Evolutionary conservation across 1,140 invertebrate species (phyloP), one percentile per base, ranked within the genome.

Genomic region (Gonatopus flavifemur): DNA sequence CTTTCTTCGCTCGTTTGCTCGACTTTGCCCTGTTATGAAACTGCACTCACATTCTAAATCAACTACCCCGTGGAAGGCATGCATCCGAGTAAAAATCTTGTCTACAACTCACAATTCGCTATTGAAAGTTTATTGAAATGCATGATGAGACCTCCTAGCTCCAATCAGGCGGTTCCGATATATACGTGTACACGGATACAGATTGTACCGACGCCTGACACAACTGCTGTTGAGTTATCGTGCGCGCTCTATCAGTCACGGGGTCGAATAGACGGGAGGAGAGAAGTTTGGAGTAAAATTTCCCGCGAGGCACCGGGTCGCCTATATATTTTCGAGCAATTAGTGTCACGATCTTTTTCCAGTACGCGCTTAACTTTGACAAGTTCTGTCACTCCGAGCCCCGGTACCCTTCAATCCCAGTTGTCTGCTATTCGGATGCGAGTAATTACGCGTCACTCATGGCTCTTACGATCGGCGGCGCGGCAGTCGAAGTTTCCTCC

Each of bases 351-450:
- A 62, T 62, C 59, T 62, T 62, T 62, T 62, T 62, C 59, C 41
- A 57, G 16, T 53, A 42, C 30, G 45, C 57, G 58, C 53, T 61
- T 57, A 62, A 62, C 58, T 62, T 62, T 61, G 59, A 62, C 59
- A 57, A 43, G 59, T 24, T 57, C 54, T 62, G 58, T 61, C 59
- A 62, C 59, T 62, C 59, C 49, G 52, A 38, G 47, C 59, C 44
- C 37, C 41, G 45, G 32, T 60, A 62, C 59, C 59, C 59, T 62
- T 62, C 59, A 62, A 62, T 62, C 59, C 49, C 58, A 49, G 53
- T 62, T 61, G 59, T 62, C 59, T 61, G 59, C 58, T 61, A 62
- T 62, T 62, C 58, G 59, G 58, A 62, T 61, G 58, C 59, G 59
- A 62, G 58, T 62, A 62, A 62, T 62, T 62, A 62, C 58, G 59